phyloP scores from a whole-genome alignment of 1,140 invertebrate species.

The Bombus pyrosoma region DNA sequence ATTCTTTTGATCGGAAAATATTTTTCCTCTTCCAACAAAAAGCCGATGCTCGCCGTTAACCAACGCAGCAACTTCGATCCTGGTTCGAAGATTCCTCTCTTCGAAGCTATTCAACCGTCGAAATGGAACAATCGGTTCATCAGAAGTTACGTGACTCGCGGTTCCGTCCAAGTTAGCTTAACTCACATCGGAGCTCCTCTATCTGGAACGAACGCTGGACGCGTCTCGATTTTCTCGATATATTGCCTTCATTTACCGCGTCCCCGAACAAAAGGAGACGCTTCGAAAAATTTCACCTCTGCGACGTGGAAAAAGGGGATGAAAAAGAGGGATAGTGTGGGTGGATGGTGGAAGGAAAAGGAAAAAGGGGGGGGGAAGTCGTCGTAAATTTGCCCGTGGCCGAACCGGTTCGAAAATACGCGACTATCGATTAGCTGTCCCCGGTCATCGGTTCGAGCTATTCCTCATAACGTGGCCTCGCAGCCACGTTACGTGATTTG shows the following conservation, averaged over 20 bases:
- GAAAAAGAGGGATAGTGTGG: not conserved
- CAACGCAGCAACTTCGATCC: not conserved
- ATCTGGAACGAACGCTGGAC: not conserved
- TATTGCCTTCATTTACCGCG: constrained; percentile 6
- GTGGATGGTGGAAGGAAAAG: not conserved
- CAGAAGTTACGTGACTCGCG: constrained; percentile 30
- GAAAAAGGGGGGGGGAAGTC: not conserved
- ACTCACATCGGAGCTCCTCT: not conserved
- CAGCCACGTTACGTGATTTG: constrained; percentile 69
- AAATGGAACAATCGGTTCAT: constrained; percentile 31
- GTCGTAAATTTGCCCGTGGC: constrained; percentile 30
- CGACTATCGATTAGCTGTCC: constrained; percentile 56
- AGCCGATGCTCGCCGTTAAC: not conserved
- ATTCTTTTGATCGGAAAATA: not conserved
- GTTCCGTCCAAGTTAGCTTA: not conserved
- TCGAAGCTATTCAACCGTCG: constrained; percentile 1
- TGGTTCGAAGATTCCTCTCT: constrained; percentile 9
- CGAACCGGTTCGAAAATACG: constrained; percentile 27
- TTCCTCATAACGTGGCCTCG: constrained; percentile 53
- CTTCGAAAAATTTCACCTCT: not conserved
- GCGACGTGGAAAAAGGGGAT: too few species aligned
- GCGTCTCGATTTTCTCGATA: constrained; percentile 23
- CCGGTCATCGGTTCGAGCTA: constrained; percentile 52
- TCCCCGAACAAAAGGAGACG: not conserved
- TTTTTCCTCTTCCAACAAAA: not conserved